phyloP scores from a whole-genome alignment of 2,113 vertebrate species.

The Sphyrna mokarran region DNA sequence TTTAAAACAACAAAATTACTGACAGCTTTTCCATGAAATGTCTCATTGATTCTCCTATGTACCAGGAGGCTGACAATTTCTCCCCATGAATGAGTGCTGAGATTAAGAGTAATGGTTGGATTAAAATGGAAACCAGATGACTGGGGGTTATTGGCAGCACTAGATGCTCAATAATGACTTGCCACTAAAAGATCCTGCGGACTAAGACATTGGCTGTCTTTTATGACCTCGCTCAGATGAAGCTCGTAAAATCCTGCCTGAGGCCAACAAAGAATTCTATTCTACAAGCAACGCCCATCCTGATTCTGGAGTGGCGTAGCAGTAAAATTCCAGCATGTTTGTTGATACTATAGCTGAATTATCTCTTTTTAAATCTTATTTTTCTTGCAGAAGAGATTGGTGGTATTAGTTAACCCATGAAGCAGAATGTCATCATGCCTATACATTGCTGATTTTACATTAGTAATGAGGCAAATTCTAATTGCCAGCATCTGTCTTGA shows the following conservation, averaged over 20 bases:
- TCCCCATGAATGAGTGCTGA: neutral
- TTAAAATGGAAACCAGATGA: neutral
- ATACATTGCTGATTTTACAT: no score
- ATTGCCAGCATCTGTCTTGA: no score
- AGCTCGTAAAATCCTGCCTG: no score
- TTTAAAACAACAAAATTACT: neutral
- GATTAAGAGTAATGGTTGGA: neutral
- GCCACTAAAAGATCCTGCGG: neutral
- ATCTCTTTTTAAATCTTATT: neutral
- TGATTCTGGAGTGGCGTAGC: no score
- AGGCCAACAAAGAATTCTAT: no score
- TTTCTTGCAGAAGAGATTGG: neutral
- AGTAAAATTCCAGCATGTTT: no score
- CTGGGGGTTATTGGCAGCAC: neutral
- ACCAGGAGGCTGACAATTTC: neutral
- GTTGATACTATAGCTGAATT: neutral
- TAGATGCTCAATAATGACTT: neutral
- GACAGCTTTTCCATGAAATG: neutral
- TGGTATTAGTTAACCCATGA: neutral
- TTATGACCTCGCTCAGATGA: no score
- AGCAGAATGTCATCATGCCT: no score
- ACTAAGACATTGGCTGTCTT: neutral
- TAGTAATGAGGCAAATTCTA: no score
- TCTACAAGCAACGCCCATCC: no score
- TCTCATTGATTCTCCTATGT: neutral